Evolutionary conservation across 2,113 vertebrate species (phyloP), one percentile per base, ranked within the genome.

Genomic region (Tetraodon nigroviridis): DNA sequence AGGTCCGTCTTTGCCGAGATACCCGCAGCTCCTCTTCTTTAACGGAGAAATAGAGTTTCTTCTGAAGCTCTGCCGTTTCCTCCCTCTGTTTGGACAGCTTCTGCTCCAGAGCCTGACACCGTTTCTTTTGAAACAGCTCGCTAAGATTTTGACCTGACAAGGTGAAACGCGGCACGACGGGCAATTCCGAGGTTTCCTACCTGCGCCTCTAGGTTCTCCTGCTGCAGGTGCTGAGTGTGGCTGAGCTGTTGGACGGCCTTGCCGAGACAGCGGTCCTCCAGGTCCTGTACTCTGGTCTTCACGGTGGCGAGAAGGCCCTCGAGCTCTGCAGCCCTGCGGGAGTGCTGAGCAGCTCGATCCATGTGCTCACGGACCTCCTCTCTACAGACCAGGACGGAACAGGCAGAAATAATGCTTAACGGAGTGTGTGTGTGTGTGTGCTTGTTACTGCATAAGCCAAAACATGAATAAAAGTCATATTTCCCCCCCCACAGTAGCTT

Each of bases 181-280:
- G 1, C 12, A 37, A 37, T 37, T 37, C 32, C 8, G 7, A 37
- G 47, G 10, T 12, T 11, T 7, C 50, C 16, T 11, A 96, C 94
- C 89, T 88, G 88, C 4, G 88, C 86, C 2, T 79, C 75, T 45
- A 74, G 73, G 18, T 91, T 89, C 17, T 93, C 91, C 71, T 87
- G 86, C 48, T 92, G 85, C 69, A 94, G 90, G 20, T 91, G 88
- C 65, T 82, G 86, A 16, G 91, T 78, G 73, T 78, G 76, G 44
- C 76, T 85, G 64, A 90, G 91, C 51, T 93, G 90, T 55, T 91
- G 90, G 41, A 79, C 90, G 12, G 88, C 89, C 61, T 89, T 92
- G 64, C 75, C 73, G 51, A 96, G 87, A 1, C 82, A 92, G 49
- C 92, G 88, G 64, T 94, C 93, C 82, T 98, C 93, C 75, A 97